Evolutionary conservation across 2,888 invertebrate genomes (phyloP), one percentile per base, ranked within the genome.

Genomic region (Hartigia nigra): DNA sequence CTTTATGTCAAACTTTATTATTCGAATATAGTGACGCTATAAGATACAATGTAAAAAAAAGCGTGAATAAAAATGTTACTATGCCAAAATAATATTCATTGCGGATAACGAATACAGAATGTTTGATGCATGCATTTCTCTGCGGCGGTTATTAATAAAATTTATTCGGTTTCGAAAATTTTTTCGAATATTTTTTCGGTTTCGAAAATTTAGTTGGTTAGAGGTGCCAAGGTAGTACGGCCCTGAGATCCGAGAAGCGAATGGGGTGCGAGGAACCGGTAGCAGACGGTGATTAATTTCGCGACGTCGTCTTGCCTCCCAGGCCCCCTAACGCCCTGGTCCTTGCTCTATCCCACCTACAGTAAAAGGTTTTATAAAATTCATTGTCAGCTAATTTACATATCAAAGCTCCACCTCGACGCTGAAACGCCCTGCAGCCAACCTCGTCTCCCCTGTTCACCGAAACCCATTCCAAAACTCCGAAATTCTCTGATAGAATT

Each of bases 361-460:
- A 88, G 88, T 90, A 90, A 91, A 91, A 91, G 90, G 90, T 91
- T 90, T 91, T 90, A 88, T 88, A 88, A 91, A 90, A 91, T 91
- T 91, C 90, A 91, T 91, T 91, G 90, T 90, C 90, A 87, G 88
- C 84, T 88, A 89, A 90, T 90, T 90, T 90, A 87, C 91, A 90
- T 90, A 88, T 90, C 91, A 90, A 90, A 90, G 90, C 87, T 77
- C 70, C 77, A 36, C 78, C 76, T 69, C 80, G 76, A 36, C 31
- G n/a, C 76, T 75, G 35, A n/a, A 14, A 75, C 70, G 31, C 36
- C 79, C 79, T 34, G 55, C 34, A 34, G 74, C 79, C 70, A 37
- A 39, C 77, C 39, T 39, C 75, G 72, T 80, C 77, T 31, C 74
- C 74, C 69, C 72, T 55, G 4, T 9, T 9, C 39, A 4, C 9